Evolutionary conservation across 2,113 vertebrate species (phyloP), one percentile per base, ranked within the genome.

Genomic region (Hippocampus guttulatus): DNA sequence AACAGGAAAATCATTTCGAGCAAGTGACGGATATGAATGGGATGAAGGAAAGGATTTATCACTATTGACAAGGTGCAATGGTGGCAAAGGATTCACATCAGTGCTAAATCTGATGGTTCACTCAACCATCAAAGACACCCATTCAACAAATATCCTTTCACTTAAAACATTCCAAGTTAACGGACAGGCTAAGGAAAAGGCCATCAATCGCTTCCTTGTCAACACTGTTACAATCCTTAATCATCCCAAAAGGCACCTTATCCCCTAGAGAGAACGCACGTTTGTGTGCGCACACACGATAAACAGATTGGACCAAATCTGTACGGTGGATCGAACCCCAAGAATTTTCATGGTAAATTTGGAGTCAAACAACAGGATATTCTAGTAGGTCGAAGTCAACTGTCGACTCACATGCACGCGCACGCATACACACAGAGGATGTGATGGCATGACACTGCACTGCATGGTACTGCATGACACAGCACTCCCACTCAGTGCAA

Each of bases 231-330:
- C 64, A 73, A 68, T 80, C 60, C 74, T 67, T 71, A 71, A 66
- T 72, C 66, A 70, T 77, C 73, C 68, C 64, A 74, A 88, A 84
- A 87, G 85, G 84, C 85, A 86, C 85, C 71, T 30, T 80, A 80
- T 73, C 54, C 68, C 68, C 73, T 69, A 63, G 69, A 76, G 43
- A 67, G 55, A 76, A 54, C 62, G 71, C 51, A 77, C 45, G 30
- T 33, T 3, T 5, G 18, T 33, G 38, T 11, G 27, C 60, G 23
- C 52, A 49, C 49, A 67, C 55, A 65, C 54, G 14, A 49, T 20
- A 18, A 49, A 68, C 67, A 67, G 54, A 60, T 69, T 6, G 15
- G 70, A 69, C 73, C 62, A 47, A 76, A 82, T 81, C 76, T 58
- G 67, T 51, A 77, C 68, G 52, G 49, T 76, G 51, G 49, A 73